Evolutionary conservation across 2,113 vertebrate genomes (phyloP), one percentile per base, ranked within the genome.

Genomic region (cattle (Bos taurus)): DNA sequence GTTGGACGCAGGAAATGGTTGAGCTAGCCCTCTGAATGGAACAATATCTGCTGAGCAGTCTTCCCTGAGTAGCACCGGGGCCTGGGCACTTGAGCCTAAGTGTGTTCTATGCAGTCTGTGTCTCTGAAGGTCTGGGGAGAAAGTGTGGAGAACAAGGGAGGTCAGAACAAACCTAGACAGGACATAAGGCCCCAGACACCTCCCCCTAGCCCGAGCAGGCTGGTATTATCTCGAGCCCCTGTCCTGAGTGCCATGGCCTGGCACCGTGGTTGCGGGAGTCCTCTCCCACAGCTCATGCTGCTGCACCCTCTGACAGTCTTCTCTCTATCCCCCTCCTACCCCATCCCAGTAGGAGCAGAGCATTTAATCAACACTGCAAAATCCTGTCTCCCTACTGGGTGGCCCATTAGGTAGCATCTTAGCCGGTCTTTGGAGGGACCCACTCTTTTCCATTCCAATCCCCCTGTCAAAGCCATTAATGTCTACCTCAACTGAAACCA

Each of bases 401-500:
- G 60, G 40, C 33, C 52, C 26, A 15, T 64, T 74, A 90, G 52
- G 67, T 6, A 50, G 46, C 74, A 91, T 21, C 33, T 91, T 93
- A 83, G 43, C 48, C 21, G n/a, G 36, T 77, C 78, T 91, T 86
- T 50, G 52, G 36, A 50, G 54, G 60, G 19, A 82, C n/a, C n/a
- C 43, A 67, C n/a, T 94, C 9, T 59, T 96, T 88, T 62, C 52
- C 12, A 13, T 90, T 57, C 57, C 17, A 30, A 11, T 26, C 40
- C 26, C 54, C 33, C 43, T 26, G 3, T 86, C 67, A 59, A 56
- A 95, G 64, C 30, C 71, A 56, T 56, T 83, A 33, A 78, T 26
- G 33, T 25, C 30, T 82, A 6, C 60, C 46, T 6, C 10, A 81
- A n/a, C 95, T 94, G 97, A 98, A 98, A 96, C 94, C 83, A 57